Conservation (phyloP, 2,113 vertebrate genomes). For the Lepisosteus osseus region DNA sequence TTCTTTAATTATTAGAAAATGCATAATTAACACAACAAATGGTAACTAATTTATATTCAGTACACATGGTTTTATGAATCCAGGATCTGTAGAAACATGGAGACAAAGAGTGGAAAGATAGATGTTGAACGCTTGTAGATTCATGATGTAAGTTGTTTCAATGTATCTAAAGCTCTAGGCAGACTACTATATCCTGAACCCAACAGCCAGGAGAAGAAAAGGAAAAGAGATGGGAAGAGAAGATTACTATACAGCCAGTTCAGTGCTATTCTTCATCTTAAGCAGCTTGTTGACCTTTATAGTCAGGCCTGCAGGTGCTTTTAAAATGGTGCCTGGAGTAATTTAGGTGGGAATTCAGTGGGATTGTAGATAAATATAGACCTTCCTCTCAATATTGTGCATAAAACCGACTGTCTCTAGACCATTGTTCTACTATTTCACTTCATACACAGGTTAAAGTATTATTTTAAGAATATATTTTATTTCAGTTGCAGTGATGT, state of each 20-base stretch:
- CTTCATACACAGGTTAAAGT: slow-evolving; percentile 4
- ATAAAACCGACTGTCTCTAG: too few relatives aligned
- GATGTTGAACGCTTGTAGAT: slow-evolving; percentile 38
- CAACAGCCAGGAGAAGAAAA: slow-evolving; percentile 14
- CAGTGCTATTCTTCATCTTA: slow-evolving; percentile 66
- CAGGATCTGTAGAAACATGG: slow-evolving; percentile 5
- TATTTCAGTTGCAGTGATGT: not conserved
- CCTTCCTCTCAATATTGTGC: too few relatives aligned
- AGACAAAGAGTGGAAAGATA: slow-evolving; percentile 29
- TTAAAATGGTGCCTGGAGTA: slow-evolving; percentile 46
- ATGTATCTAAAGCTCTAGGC: slow-evolving; percentile 43
- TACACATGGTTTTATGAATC: slow-evolving; percentile 25
- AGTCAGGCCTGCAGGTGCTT: slow-evolving; percentile 61
- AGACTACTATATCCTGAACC: slow-evolving; percentile 34
- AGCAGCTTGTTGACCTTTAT: slow-evolving; percentile 68
- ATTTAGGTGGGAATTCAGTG: slow-evolving; percentile 51
- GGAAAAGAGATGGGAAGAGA: slow-evolving; percentile 46
- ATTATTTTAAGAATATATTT: not conserved
- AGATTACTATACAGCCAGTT: slow-evolving; percentile 48
- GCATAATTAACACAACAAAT: slow-evolving; percentile 5
- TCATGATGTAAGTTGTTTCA: slow-evolving; percentile 40
- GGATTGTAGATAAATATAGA: too few relatives aligned
- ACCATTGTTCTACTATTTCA: not conserved
- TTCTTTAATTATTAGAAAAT: slow-evolving; percentile 10
- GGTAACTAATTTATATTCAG: slow-evolving; percentile 40